These are phyloP conservation scores for Eupeodes latifasciatus DNA, from an alignment of 2,888 invertebrate genomes.

Conservation along the genomic window DNA sequence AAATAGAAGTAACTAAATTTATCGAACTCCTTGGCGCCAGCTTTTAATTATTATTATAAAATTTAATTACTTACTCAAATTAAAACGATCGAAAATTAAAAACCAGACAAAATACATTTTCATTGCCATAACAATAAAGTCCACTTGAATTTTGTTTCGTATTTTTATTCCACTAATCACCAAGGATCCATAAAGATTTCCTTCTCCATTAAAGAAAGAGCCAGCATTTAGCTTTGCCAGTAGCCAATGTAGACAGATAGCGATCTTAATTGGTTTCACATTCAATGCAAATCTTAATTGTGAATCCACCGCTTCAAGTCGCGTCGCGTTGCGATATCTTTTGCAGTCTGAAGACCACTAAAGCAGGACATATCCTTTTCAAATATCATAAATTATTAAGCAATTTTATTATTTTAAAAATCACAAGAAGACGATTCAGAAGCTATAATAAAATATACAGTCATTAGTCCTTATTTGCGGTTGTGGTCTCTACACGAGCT, in stretches of 20 bases:
- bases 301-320: not conserved
- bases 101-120: conserved; percentile 27
- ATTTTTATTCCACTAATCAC: not conserved
- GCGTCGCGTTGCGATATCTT: not conserved
- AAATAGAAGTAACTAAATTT: not conserved
- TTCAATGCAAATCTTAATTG: conserved; percentile 47
- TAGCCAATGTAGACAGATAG: conserved; percentile 37
- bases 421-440: not conserved
- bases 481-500: not conserved
- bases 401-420: conserved; percentile 40
- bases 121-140: conserved; percentile 28
- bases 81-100: conserved; percentile 13
- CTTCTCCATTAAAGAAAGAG: not conserved
- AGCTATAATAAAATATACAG: conserved; percentile 42
- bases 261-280: conserved; percentile 57
- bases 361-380: not conserved
- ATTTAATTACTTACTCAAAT: conserved; percentile 13
- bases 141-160: not conserved
- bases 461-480: conserved; percentile 46
- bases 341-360: not conserved
- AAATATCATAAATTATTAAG: conserved; percentile 47
- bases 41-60: conserved; percentile 26
- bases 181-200: conserved; percentile 11
- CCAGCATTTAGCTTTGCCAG: not conserved
- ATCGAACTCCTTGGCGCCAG: conserved; percentile 10